Evolutionary conservation across 2,888 invertebrate species (phyloP).

Genomic region (Fragum sueziense): DNA sequence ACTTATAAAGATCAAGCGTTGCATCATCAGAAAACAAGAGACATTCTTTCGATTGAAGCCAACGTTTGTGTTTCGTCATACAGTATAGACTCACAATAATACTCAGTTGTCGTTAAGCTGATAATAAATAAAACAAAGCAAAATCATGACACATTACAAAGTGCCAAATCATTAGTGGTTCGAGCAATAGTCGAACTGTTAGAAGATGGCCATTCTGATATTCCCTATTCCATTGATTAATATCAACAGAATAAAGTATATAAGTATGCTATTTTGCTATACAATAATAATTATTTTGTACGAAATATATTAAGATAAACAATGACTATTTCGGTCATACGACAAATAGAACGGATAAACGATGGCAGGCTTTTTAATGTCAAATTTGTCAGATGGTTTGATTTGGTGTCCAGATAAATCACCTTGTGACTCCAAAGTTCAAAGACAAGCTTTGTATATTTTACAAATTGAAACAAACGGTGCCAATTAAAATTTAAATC

Average conservation of each 20-base stretch:
- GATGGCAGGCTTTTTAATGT: slow-evolving; percentile 18
- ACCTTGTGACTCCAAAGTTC: background rate
- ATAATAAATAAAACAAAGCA: background rate
- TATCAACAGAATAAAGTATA: background rate
- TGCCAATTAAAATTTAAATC: slow-evolving; percentile 18
- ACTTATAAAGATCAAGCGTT: too few species aligned
- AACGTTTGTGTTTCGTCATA: too few species aligned
- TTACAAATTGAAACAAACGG: slow-evolving; percentile 5
- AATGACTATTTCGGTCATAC: slow-evolving; percentile 3
- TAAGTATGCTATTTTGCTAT: background rate
- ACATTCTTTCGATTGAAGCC: too few species aligned
- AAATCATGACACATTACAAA: background rate
- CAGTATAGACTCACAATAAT: too few species aligned
- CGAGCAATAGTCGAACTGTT: too few species aligned
- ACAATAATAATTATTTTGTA: background rate
- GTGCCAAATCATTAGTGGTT: background rate
- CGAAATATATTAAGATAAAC: background rate
- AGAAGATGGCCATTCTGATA: too few species aligned
- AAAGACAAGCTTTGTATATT: background rate
- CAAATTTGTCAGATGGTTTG: slow-evolving; percentile 11
- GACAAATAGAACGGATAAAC: background rate
- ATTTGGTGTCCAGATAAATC: background rate
- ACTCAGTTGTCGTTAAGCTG: background rate
- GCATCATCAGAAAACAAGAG: too few species aligned
- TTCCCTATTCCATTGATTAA: too few species aligned